Base-by-base conservation (phyloP, 2,797 vertebrate species). In the Thunnus albacares region DNA sequence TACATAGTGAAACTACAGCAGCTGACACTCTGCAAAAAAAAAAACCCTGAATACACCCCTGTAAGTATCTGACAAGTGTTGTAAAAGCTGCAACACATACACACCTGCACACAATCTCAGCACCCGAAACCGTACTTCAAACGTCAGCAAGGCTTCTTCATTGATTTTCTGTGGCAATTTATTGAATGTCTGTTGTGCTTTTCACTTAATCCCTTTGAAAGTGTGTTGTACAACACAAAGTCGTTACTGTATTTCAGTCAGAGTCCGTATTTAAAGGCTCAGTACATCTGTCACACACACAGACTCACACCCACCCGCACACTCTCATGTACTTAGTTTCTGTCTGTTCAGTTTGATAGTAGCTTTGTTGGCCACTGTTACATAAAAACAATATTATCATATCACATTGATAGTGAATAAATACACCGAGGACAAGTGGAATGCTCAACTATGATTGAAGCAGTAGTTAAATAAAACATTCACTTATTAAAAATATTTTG, bases 91-190 rank as follows among this genome's bases (percentile, higher is more conserved):
- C 58, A 24, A 26, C 59, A 72, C 22, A 30, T 10, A 20, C 30
- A 62, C 17, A 66, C 28, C 18, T 15, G 24, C 47, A 61, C 56
- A 20, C 52, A 35, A 43, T 13, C 41, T 15, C 10, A 68, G 5
- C 57, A 30, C 52, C 24, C n/a, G 9, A 68, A 28, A 65, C 18
- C 59, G 49, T 8, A 22, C 57, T 61, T 79, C 56, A 63, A 10
- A 72, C 18, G 33, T 65, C 52, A 52, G 72, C 77, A 80, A 10
- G 60, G n/a, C 57, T n/a, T 64, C 63, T 57, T 71, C 45, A 87
- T 86, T 64, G 87, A 87, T 89, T 83, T 84, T 82, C 51, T 58
- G 70, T 30, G 24, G 53, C 38, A 51, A 38, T 60, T 80, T 67
- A 68, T 79, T 62, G 55, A 73, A 82, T 71, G 43, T 61, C 53